Conservation (phyloP, 2,888 invertebrate genomes). For the Iphiclides podalirius region DNA sequence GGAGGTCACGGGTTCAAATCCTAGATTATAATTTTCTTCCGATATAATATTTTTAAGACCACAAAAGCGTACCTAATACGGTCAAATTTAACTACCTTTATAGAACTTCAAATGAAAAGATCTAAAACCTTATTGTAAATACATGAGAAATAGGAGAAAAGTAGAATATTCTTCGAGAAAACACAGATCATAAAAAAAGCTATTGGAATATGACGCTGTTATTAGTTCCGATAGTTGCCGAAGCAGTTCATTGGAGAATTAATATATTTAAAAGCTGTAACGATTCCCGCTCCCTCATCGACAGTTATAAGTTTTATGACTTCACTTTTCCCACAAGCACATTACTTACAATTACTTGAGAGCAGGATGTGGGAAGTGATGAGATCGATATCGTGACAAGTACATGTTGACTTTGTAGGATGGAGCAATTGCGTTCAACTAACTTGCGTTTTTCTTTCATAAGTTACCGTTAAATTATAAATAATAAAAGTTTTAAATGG, state of each 20-base stretch:
- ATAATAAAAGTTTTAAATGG: too few relatives aligned
- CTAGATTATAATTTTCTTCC: too few relatives aligned
- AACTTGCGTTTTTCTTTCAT: too few relatives aligned
- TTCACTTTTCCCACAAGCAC: constrained; percentile 5
- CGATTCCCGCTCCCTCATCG: neutral
- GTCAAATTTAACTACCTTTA: too few relatives aligned
- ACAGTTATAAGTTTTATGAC: constrained; percentile 1
- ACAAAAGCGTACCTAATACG: too few relatives aligned
- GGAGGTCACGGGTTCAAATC: too few relatives aligned
- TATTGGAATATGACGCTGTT: neutral
- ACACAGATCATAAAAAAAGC: neutral
- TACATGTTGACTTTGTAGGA: too few relatives aligned
- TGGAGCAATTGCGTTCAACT: too few relatives aligned
- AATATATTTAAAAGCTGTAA: neutral
- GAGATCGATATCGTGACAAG: neutral
- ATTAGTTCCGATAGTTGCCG: neutral
- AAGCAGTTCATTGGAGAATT: neutral
- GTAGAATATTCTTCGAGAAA: neutral
- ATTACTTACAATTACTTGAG: neutral
- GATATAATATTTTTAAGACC: too few relatives aligned
- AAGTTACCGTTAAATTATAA: too few relatives aligned
- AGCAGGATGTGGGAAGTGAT: neutral
- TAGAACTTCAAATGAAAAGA: too few relatives aligned
- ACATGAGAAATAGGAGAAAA: neutral
- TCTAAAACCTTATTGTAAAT: neutral